phyloP scores from a whole-genome alignment of 35 echinoderm and acorn worm genomes.

The Chiridota heheva region DNA sequence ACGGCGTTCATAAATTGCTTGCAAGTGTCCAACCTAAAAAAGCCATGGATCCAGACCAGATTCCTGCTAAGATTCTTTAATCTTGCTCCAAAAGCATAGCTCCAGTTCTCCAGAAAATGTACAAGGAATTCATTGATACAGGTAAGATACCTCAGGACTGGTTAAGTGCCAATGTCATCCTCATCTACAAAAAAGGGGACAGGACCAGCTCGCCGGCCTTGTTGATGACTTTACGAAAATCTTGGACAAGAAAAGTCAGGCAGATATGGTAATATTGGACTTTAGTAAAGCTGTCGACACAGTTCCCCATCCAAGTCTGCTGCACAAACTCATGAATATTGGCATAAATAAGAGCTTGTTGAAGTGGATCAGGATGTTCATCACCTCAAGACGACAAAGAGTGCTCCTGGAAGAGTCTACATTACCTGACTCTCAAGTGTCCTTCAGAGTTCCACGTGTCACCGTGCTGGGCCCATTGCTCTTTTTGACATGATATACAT shows the following conservation, averaged over 20 bases:
- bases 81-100: not conserved
- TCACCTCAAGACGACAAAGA: slow-evolving; percentile 12
- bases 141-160: slow-evolving; percentile 37
- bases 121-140: slow-evolving; percentile 27
- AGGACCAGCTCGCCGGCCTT: slow-evolving; percentile 52
- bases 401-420: not conserved
- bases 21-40: not conserved
- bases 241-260: slow-evolving; percentile 26
- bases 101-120: slow-evolving; percentile 44
- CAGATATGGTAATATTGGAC: slow-evolving; percentile 41
- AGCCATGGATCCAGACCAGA: slow-evolving; percentile 3
- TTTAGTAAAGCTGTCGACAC: slow-evolving; percentile 68
- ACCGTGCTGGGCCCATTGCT: slow-evolving; percentile 27
- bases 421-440: not conserved
- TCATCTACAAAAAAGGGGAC: slow-evolving; percentile 46
- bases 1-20: slow-evolving; percentile 22
- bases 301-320: slow-evolving; percentile 33
- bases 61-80: slow-evolving; percentile 11
- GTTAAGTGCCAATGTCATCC: slow-evolving; percentile 48
- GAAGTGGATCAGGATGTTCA: slow-evolving; percentile 10
- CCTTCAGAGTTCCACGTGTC: slow-evolving; percentile 19
- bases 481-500: slow-evolving; percentile 34
- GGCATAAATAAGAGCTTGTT: not conserved
- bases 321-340: slow-evolving; percentile 30
- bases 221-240: slow-evolving; percentile 51